Base-by-base conservation (phyloP, 2,113 vertebrate genomes). In the Etia nguti region DNA sequence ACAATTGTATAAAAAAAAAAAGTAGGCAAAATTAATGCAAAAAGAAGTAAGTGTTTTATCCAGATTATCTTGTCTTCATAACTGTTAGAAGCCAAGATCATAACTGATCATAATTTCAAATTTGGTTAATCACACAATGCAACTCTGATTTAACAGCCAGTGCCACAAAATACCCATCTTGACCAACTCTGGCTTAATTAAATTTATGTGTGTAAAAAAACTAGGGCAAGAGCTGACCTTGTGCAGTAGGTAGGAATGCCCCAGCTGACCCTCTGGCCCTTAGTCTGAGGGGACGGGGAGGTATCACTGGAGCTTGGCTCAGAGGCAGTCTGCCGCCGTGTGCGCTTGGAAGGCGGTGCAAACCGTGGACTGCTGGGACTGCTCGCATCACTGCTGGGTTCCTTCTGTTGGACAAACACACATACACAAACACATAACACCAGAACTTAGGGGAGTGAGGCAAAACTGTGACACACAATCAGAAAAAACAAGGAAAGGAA, bases 241-340 rank as follows among this genome's bases (percentile, higher is more conserved):
- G 98, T 97, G 96, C 97, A 97, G 95, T 98, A 97, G 92, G 97
- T 90, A 94, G 97, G 94, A 92, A 98, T 96, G 83, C 95, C 97
- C 99, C 99, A 99, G 96, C 97, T 97, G 94, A 98, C 97, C 96
- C 98, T 96, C 95, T 97, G 98, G 90, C 97, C 96, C 96, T 97
- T 96, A 92, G 95, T 96, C 95, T 97, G 97, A 48, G 98, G 97
- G 88, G 98, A 98, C 24, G 95, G 96, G 2, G 98, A 98, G 92
- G 98, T 99, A 94, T 99, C 99, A 92, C 98, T 99, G 92, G 97
- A 98, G 95, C 98, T 97, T 93, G 98, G 97, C 93, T 98, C 97
- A 18, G 97, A 97, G 89, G 97, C 97, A 10, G 96, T 95, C 95
- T 98, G 97, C 92, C 98, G 97, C 92, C 98, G 97, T 70, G 97